Percentiles rank a stretch among this genome's conserved stretches.
Conservation (phyloP, 2,888 invertebrate species). For the Cephus spinipes region DNA sequence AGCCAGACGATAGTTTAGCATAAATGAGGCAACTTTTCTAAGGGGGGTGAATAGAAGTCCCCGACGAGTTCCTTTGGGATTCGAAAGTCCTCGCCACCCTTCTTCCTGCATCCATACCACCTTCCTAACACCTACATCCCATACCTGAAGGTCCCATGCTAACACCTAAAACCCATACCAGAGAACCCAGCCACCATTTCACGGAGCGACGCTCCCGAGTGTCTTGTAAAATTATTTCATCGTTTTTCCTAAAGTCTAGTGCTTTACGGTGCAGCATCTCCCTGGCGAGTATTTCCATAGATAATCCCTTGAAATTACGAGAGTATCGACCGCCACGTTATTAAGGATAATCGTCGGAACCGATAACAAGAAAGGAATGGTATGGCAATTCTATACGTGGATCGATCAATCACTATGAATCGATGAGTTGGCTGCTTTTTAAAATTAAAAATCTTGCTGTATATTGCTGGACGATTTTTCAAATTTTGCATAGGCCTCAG, state of each 20-base stretch:
- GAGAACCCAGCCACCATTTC: conserved; percentile 27
- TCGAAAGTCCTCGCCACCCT: neutral
- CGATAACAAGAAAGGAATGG: neutral
- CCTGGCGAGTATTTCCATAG: neutral
- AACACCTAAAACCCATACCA: neutral
- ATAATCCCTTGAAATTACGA: neutral
- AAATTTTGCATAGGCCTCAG: neutral
- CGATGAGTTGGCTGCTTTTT: neutral
- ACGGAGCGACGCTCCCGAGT: conserved; percentile 41
- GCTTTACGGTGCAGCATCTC: neutral
- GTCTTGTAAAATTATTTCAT: conserved; percentile 43
- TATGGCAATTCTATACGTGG: neutral
- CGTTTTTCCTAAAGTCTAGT: conserved; percentile 10
- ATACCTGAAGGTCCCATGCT: neutral
- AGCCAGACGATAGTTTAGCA: conserved; percentile 48
- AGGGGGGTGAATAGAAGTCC: conserved; percentile 28
- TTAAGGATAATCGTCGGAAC: neutral
- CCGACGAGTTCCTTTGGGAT: conserved; percentile 34
- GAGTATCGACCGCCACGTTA: neutral
- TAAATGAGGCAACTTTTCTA: conserved; percentile 56
- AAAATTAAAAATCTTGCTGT: neutral
- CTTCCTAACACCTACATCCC: neutral
- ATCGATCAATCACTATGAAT: neutral
- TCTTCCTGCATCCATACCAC: neutral
- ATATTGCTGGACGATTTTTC: neutral